phyloP scores from a whole-genome alignment of 2,113 vertebrate genomes.

The Cichladusa arquata region DNA sequence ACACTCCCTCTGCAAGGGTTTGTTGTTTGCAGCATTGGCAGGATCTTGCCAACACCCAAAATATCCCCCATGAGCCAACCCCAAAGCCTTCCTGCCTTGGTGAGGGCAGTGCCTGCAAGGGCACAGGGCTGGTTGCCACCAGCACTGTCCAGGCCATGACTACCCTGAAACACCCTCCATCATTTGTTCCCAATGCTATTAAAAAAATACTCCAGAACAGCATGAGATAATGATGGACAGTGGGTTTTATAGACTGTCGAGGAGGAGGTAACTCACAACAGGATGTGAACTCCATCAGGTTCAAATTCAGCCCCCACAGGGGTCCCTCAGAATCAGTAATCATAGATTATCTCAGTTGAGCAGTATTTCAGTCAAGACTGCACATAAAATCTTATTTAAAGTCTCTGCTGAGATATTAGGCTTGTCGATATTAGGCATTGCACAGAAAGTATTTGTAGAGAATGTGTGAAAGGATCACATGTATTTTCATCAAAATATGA shows the following conservation, averaged over 20 bases:
- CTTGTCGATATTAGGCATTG: neutral
- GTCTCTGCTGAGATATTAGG: neutral
- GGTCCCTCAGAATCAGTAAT: neutral
- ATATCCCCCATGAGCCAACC: fast-evolving
- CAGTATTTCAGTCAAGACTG: neutral
- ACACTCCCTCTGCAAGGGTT: neutral
- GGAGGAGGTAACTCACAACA: neutral
- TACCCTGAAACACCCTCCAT: neutral
- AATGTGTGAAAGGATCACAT: neutral
- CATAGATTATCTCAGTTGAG: neutral
- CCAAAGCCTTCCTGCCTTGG: neutral
- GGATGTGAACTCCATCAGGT: neutral
- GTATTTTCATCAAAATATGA: neutral
- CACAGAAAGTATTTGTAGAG: neutral
- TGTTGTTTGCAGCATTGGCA: neutral
- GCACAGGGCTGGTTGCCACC: neutral
- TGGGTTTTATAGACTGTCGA: neutral
- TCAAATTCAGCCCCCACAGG: neutral
- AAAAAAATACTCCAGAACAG: neutral
- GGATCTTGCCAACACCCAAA: neutral
- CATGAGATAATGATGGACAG: neutral
- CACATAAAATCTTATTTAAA: neutral
- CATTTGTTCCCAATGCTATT: neutral
- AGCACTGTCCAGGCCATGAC: neutral
- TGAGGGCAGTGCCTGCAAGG: neutral